These are phyloP conservation scores for Cancer borealis DNA, from an alignment of 2,888 invertebrate species.

Conservation along the genomic window DNA sequence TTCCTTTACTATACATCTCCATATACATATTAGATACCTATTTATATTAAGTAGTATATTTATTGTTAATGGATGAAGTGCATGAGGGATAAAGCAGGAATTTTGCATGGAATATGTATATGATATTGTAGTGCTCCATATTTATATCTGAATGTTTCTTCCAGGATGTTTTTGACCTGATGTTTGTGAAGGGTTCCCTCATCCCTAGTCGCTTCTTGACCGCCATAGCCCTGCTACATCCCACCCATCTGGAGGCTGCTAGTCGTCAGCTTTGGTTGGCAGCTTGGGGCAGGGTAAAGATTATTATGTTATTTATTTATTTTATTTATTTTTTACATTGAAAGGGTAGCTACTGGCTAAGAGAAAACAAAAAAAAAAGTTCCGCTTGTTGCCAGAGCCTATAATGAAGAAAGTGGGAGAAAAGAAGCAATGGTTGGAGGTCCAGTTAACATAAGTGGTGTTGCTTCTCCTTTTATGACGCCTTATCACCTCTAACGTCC, in stretches of 20 bases:
- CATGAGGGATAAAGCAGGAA: neutral
- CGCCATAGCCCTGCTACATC: slow-evolving; percentile 79
- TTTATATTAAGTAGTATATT: too few relatives aligned
- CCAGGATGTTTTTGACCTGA: slow-evolving; percentile 79
- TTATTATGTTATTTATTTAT: neutral
- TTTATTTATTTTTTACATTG: too few relatives aligned
- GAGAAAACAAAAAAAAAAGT: too few relatives aligned
- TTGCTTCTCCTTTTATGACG: neutral
- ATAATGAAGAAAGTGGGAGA: too few relatives aligned
- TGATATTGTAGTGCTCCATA: neutral
- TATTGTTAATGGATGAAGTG: neutral
- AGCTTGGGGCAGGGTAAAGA: slow-evolving; percentile 79
- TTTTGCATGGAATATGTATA: neutral
- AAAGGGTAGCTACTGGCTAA: too few relatives aligned
- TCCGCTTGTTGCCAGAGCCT: too few relatives aligned
- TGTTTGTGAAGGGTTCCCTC: slow-evolving; percentile 79
- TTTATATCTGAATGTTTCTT: neutral
- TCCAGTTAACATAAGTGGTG: neutral
- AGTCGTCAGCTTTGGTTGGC: slow-evolving; percentile 80
- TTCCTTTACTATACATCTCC: neutral
- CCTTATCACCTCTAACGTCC: too few relatives aligned
- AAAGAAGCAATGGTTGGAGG: too few relatives aligned
- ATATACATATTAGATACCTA: neutral
- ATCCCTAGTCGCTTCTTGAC: slow-evolving; percentile 80
- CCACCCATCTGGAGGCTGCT: slow-evolving; percentile 79